Base-by-base conservation (phyloP, 2,797 vertebrate species). In the Diglossa cyanea region DNA sequence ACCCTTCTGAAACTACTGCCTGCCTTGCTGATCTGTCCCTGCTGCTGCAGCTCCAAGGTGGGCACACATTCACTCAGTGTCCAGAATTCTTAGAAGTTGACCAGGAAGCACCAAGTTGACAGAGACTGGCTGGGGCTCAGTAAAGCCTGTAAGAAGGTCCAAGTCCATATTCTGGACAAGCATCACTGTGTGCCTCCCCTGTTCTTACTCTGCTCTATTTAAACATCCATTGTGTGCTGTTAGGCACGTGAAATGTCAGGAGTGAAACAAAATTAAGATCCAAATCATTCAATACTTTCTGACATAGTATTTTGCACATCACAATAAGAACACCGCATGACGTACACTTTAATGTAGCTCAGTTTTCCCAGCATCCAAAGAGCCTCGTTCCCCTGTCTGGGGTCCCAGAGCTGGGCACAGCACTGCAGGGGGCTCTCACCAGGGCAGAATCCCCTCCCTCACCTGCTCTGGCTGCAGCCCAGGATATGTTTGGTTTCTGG, bases 281-380 rank as follows among this genome's bases (percentile, higher is more conserved):
- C 33, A 60, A 15, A 44, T 25, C 2, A 40, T 10, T 50, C 39
- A 13, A 5, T 30, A 8, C 8, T 60, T 67, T 45, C 17, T 55
- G 33, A 45, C 31, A 31, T 11, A 10, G 2, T 6, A 16, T 12
- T 67, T 39, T 54, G 16, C 17, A 18, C 40, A 39, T 12, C 0
- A 0, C 40, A 81, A 0, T 30, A 57, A 20, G 21, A 93, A 31
- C 14, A 39, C 6, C 21, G 44, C 10, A 13, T 11, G n/a, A 9
- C 0, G 1, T 0, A n/a, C 26, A 72, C 17, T 55, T 48, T 7
- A 35, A 53, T 0, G 1, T 1, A 58, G 37, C 20, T 62, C 31
- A 58, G 19, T 21, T 39, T 25, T 14, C 42, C 21, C 7, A 65
- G 23, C 13, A 51, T 7, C 35, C 33, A 58, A 39, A 62, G 3